phyloP scores from a whole-genome alignment of 2,113 vertebrate genomes.

The Tupaia chinensis region DNA sequence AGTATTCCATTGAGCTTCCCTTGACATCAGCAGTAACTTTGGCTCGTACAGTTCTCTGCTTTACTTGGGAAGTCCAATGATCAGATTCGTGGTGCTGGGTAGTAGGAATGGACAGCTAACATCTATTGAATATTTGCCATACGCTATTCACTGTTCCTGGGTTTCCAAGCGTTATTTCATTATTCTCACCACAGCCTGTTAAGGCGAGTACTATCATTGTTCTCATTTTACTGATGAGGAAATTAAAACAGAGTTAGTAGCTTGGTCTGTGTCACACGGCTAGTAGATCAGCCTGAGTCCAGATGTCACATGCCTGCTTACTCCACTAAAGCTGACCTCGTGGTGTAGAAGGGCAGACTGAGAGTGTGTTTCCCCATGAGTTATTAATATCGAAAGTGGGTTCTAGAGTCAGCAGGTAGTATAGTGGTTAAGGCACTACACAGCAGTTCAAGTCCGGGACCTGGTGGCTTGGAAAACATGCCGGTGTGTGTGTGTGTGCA shows the following conservation, averaged over 20 bases:
- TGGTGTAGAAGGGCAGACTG: not conserved
- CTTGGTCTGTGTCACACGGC: not conserved
- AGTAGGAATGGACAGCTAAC: not conserved
- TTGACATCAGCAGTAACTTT: not conserved
- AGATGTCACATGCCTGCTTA: not conserved
- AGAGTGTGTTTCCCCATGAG: not conserved
- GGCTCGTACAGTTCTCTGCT: not conserved
- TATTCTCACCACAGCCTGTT: not conserved
- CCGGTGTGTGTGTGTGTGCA: no score
- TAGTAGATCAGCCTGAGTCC: not conserved
- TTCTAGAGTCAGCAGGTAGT: not conserved
- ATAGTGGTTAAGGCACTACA: no score
- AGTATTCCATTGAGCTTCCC: not conserved
- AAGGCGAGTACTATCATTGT: not conserved
- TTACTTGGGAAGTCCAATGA: not conserved
- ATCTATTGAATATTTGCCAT: not conserved
- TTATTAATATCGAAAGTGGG: not conserved
- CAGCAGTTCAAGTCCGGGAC: no score
- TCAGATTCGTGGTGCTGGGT: not conserved
- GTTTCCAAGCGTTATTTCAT: not conserved
- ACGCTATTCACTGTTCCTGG: not conserved
- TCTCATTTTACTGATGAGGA: constrained; percentile 19
- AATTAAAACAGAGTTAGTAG: not conserved
- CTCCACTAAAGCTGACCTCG: not conserved
- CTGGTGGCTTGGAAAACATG: no score